These are phyloP conservation scores for Panopea generosa DNA, from an alignment of 2,888 invertebrate species.

Conservation along the genomic window DNA sequence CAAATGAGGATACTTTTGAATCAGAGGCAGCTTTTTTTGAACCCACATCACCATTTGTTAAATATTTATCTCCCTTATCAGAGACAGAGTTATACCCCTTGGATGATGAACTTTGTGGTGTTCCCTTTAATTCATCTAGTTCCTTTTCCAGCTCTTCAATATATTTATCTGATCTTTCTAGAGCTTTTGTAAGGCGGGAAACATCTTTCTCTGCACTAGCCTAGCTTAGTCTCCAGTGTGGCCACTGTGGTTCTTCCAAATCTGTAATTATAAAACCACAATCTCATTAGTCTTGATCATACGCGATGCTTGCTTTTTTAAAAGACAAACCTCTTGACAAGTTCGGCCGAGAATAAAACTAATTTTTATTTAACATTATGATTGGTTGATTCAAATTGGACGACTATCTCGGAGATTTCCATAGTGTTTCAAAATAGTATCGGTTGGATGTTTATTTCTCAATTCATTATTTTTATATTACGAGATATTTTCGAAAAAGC, in stretches of 20 bases:
- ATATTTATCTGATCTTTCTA: slow-evolving; percentile 82
- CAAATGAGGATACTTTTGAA: slow-evolving; percentile 42
- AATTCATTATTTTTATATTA: no score
- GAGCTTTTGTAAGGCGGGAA: slow-evolving; percentile 78
- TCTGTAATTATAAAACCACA: slow-evolving; percentile 75
- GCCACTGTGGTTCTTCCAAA: slow-evolving; percentile 82
- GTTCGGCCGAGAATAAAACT: no score
- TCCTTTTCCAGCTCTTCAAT: slow-evolving; percentile 80
- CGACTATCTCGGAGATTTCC: no score
- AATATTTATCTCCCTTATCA: slow-evolving; percentile 39
- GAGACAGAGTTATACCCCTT: slow-evolving; percentile 7
- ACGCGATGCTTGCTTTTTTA: no score
- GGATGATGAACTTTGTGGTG: neutral
- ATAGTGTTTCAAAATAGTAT: no score
- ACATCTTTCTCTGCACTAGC: slow-evolving; percentile 81
- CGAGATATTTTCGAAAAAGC: no score
- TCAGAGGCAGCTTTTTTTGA: slow-evolving; percentile 46
- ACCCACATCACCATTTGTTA: slow-evolving; percentile 49
- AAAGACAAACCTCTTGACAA: no score
- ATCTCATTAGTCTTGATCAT: no score
- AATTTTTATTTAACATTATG: no score
- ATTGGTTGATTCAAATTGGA: no score
- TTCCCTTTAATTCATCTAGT: slow-evolving; percentile 49
- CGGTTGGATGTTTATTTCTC: no score
- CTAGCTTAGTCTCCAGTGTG: slow-evolving; percentile 80